phyloP scores from a whole-genome alignment of 64 coral and sea anemone species.

The Pocillopora damicornis region DNA sequence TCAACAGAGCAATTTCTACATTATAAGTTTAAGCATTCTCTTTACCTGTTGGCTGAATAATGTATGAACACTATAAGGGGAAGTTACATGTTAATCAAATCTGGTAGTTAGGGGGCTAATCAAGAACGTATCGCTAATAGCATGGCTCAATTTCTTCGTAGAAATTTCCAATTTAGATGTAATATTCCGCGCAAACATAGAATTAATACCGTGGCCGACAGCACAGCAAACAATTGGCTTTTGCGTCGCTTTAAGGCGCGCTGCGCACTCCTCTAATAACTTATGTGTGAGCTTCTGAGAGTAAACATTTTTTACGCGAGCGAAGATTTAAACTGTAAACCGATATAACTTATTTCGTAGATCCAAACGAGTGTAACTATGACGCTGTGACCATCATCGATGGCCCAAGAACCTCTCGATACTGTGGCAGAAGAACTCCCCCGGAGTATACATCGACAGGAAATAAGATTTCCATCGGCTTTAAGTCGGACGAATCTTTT shows the following conservation, averaged over 20 bases:
- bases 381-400: conserved; percentile 23
- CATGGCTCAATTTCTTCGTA: no score
- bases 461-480: conserved; percentile 10
- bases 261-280: neutral
- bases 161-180: no score
- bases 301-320: neutral
- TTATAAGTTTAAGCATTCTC: no score
- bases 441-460: conserved; percentile 16
- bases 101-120: no score
- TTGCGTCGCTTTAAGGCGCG: neutral
- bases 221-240: neutral
- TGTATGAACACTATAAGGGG: no score
- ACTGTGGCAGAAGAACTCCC: conserved; percentile 2
- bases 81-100: no score
- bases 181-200: no score
- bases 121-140: no score
- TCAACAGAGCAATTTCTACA: no score
- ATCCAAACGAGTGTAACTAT: neutral
- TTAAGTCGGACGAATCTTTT: conserved; percentile 1
- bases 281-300: neutral
- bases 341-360: neutral
- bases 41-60: no score
- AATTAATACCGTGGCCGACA: neutral
- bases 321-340: neutral
- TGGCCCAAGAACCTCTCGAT: conserved; percentile 4